Evolutionary conservation across 2,113 vertebrate species (phyloP), one percentile per base, ranked within the genome.

Genomic region (Mola mola): DNA sequence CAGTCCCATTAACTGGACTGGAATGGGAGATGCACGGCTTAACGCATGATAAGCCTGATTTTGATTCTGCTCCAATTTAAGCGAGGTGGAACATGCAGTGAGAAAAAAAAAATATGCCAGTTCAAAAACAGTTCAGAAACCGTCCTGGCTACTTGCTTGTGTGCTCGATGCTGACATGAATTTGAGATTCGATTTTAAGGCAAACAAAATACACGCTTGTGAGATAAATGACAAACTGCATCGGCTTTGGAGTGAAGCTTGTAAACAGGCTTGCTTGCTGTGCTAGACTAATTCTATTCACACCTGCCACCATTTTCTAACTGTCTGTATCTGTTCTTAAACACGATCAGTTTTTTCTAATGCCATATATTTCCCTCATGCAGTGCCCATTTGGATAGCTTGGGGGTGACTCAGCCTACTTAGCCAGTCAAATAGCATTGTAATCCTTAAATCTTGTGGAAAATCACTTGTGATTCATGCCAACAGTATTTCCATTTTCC

Each of bases 381-480:
- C 19, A 51, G 15, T 28, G 34, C 3, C 21, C 56, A 58, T 47
- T 8, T 48, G 28, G 1, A 28, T 48, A 15, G n/a, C 36, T 56
- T 15, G 11, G 36, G 67, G 43, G n/a, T n/a, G n/a, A n/a, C n/a
- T n/a, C n/a, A n/a, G n/a, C n/a, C n/a, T n/a, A n/a, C n/a, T n/a
- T n/a, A n/a, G n/a, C n/a, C n/a, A n/a, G n/a, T n/a, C n/a, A n/a
- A n/a, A n/a, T n/a, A n/a, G n/a, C n/a, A n/a, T n/a, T n/a, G n/a
- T n/a, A n/a, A n/a, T n/a, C n/a, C n/a, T n/a, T n/a, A n/a, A n/a
- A n/a, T 42, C 26, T 31, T 67, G 63, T 47, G 12, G 31, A 29
- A 46, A 50, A 62, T 37, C 44, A 12, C 20, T 53, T 12, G 16
- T 60, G 51, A 40, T 69, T 42, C 29, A 48, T 67, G 29, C 43